Percentiles rank a stretch among this genome's conserved stretches.
Evolutionary conservation across 2,113 vertebrate genomes (phyloP).

Genomic region (Neogobius melanostomus): DNA sequence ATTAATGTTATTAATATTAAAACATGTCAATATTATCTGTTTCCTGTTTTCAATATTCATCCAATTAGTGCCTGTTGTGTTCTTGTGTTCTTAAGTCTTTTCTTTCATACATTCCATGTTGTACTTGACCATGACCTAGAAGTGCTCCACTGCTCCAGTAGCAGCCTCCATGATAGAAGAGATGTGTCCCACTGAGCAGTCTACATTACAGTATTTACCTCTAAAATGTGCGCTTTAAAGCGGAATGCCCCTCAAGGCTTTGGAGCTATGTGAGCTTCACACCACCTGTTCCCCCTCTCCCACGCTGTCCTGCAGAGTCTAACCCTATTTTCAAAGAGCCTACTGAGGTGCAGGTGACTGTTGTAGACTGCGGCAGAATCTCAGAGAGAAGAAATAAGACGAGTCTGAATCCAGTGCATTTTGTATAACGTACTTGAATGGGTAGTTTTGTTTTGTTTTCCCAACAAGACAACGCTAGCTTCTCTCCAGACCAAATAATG

Average conservation of each 20-base stretch:
- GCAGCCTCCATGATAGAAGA: neutral
- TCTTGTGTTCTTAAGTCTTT: neutral
- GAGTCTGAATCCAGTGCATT: neutral
- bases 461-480: no score
- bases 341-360: slow-evolving; percentile 1
- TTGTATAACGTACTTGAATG: neutral
- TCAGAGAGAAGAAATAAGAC: neutral
- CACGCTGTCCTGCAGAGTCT: slow-evolving; percentile 12
- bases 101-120: neutral
- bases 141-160: neutral
- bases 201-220: slow-evolving; percentile 13
- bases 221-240: slow-evolving; percentile 21
- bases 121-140: neutral
- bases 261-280: slow-evolving; percentile 31
- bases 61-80: neutral
- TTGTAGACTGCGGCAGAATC: neutral
- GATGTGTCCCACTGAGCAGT: slow-evolving; percentile 1
- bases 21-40: slow-evolving; percentile 57
- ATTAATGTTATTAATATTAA: slow-evolving; percentile 64
- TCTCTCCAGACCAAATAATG: no score
- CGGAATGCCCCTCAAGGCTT: slow-evolving; percentile 62
- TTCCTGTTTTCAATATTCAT: slow-evolving; percentile 26
- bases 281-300: slow-evolving; percentile 39
- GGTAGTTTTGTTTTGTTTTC: neutral
- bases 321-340: slow-evolving; percentile 39